Base-by-base conservation (phyloP, 1,140 invertebrate species). In the Oscheius sp. region DNA sequence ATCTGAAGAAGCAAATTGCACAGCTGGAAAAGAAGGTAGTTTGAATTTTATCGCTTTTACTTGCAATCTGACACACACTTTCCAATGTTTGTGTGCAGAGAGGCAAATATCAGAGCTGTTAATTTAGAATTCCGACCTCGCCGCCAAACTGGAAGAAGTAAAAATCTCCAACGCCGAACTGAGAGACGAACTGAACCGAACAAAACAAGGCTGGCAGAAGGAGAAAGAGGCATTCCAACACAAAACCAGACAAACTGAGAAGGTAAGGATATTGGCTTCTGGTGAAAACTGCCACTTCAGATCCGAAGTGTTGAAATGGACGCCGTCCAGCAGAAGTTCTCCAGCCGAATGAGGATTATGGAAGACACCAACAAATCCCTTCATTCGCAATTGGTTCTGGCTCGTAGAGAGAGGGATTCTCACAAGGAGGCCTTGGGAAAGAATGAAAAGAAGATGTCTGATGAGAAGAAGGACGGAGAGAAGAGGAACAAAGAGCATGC, bases 291-390 rank as follows among this genome's bases (percentile, higher is more conserved):
- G 20, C n/a, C 1, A 46, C 38, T 77, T 10, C 23, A 77, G 77
- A 73, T 79, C 28, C 46, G 77, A 59, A 73, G 46, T 0, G 77
- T 80, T 0, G 80, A 82, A 68, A 71, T 83, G 26, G 79, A 82
- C 49, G 80, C 81, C 1, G 64, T 82, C 36, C 79, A 82, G 35
- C 79, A 79, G 45, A 82, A 82, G 68, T 82, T 83, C 72, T 59
- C 69, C 10, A 77, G 70, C 20, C 31, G 81, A 35, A 83, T 82
- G 79, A 76, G 79, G 35, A 82, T 82, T 45, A 83, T 82, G 78
- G 80, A 82, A 35, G 78, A 79, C 26, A 82, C 79, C 0, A 82
- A 82, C 68, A 82, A 82, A 61, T 68, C 68, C 4, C 59, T 82
- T 15, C 80, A 82, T 61, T 77, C 79, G 0, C 80, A 80, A 70